Evolutionary conservation across 2,797 vertebrate species (phyloP).

Genomic region (Apogon hyalosoma): DNA sequence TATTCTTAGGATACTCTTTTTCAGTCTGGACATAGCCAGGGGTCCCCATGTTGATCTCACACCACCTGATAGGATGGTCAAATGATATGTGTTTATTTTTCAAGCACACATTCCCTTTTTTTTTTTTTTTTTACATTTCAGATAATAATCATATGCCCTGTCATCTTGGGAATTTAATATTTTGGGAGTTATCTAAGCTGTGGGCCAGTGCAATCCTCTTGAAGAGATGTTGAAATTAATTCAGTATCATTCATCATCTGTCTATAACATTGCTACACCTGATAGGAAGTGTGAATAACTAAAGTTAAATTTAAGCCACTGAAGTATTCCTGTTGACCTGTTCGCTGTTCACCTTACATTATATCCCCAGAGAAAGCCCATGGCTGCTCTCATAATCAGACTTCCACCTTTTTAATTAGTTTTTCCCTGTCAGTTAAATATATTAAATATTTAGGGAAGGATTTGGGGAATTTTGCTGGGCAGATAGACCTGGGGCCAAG

Average conservation of each 20-base stretch:
- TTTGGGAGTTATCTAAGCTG: not conserved
- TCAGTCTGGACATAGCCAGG: constrained; percentile 42
- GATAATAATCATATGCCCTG: not conserved
- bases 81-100: not conserved
- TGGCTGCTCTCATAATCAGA: constrained; percentile 46
- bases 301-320: constrained; percentile 12
- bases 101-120: not conserved
- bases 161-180: not conserved
- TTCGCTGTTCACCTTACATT: constrained; percentile 27
- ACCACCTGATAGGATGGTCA: constrained; percentile 2
- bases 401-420: constrained; percentile 56
- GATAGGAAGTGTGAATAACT: constrained; percentile 8
- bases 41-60: constrained; percentile 38
- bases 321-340: constrained; percentile 19
- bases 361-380: constrained; percentile 21
- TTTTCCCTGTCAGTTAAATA: constrained; percentile 49
- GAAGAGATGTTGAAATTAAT: too few relatives aligned
- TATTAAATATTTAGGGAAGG: constrained; percentile 65
- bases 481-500: constrained; percentile 46
- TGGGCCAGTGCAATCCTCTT: too few relatives aligned
- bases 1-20: constrained; percentile 49
- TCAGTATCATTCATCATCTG: too few relatives aligned
- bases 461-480: constrained; percentile 58
- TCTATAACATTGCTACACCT: not conserved
- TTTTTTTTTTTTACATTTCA: too few relatives aligned